Conservation (phyloP, 2,888 invertebrate species). For the Trissonchulus latispiculum region DNA sequence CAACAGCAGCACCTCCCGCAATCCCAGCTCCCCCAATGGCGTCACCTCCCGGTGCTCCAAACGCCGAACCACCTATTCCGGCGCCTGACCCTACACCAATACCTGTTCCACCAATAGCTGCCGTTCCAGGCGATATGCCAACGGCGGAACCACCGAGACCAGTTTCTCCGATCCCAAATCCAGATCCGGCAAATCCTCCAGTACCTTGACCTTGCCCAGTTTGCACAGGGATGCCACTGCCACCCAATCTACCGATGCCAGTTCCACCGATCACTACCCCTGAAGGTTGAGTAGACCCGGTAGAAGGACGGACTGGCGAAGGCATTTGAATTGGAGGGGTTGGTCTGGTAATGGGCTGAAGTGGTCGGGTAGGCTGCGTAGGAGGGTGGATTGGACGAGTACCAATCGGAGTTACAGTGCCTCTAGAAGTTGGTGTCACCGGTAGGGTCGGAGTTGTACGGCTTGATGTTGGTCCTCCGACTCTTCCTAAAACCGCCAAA, state of each 20-base stretch:
- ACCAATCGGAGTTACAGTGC: no score
- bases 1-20: no score
- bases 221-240: not conserved
- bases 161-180: not conserved
- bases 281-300: no score
- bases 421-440: no score
- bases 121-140: not conserved
- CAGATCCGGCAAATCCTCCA: not conserved
- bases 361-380: no score
- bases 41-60: conserved; percentile 1
- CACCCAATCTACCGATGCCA: not conserved
- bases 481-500: no score
- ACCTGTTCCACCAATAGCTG: not conserved
- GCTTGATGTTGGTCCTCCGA: no score
- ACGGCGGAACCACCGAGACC: not conserved
- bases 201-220: not conserved
- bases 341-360: no score
- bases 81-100: not conserved
- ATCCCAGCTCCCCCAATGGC: not conserved
- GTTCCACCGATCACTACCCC: not conserved
- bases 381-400: no score
- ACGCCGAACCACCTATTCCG: not conserved
- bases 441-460: no score
- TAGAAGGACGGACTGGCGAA: no score
- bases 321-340: no score